Base-by-base conservation (phyloP, 2,113 vertebrate genomes). In the Erythrocebus patas region DNA sequence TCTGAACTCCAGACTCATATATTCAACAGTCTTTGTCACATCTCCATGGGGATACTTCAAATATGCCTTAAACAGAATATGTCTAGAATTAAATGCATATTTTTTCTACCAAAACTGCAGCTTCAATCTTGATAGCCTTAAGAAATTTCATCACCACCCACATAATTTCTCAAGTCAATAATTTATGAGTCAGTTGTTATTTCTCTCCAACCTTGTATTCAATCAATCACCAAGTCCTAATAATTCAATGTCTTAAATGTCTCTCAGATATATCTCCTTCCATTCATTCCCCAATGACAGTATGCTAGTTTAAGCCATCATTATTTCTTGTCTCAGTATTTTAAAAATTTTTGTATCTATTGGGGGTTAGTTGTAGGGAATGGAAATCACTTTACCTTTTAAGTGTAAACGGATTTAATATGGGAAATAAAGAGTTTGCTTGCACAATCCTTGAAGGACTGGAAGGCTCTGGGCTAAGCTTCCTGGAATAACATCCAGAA, bases 131-230 rank as follows among this genome's bases (percentile, higher is more conserved):
- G 73, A 83, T 89, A 89, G 78, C 76, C 78, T 93, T 95, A 59
- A 93, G 50, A 91, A 90, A 66, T 40, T 59, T n/a, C 68, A 89
- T 45, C 23, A 45, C 32, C 48, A 86, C 79, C 66, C 94, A 95
- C 73, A 35, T 66, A 22, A 40, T 89, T 86, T 92, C 48, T 95
- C 72, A 89, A 91, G 87, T 92, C 82, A 92, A 64, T 87, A 87
- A 89, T 73, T 91, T 83, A 75, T 83, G 90, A 87, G 61, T 89
- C 96, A 75, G 73, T 61, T 95, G 43, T 86, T 93, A 78, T 78
- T 92, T 48, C 73, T 83, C 35, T 17, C 72, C 27, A 57, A 72
- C 9, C 32, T 78, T 25, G 0, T 30, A 70, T 13, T 84, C 95
- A 72, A 50, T 94, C 38, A 43, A 17, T 82, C 82, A 61, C 3